These are phyloP conservation scores for Merodon equestris DNA, from an alignment of 2,888 invertebrate genomes.

Conservation along the genomic window DNA sequence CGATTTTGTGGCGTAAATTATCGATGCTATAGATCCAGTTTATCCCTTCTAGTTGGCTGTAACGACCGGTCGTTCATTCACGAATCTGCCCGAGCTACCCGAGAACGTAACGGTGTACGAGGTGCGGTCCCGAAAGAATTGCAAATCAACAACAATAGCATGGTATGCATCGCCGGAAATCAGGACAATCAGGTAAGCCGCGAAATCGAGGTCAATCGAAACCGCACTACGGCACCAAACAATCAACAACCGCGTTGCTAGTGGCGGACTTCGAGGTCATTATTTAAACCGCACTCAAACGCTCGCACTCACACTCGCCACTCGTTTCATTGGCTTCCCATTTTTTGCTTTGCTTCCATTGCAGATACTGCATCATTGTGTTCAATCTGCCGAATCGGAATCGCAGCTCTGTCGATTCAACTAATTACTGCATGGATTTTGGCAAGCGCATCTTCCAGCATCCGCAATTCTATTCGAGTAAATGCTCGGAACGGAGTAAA, in stretches of 20 bases:
- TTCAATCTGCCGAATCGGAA: conserved; percentile 77
- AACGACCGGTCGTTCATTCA: conserved; percentile 79
- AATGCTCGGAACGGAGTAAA: conserved; percentile 74
- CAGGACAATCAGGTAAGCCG: conserved; percentile 75
- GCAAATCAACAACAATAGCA: conserved; percentile 81
- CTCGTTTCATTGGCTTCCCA: conserved; percentile 5
- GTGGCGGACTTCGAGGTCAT: conserved; percentile 10
- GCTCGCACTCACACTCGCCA: neutral
- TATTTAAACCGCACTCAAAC: too few species aligned
- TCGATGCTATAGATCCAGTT: conserved; percentile 14
- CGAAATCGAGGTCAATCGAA: conserved; percentile 45
- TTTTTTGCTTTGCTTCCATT: conserved; percentile 1
- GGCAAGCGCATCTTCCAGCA: conserved; percentile 74
- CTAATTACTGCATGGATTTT: conserved; percentile 78
- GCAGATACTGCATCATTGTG: conserved; percentile 77
- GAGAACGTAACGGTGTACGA: conserved; percentile 80
- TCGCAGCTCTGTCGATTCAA: conserved; percentile 76
- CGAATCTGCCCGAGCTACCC: conserved; percentile 81
- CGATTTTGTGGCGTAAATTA: conserved; percentile 15
- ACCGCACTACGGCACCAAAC: neutral
- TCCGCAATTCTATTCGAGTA: conserved; percentile 76
- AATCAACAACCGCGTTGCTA: conserved; percentile 5
- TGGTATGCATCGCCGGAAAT: conserved; percentile 81
- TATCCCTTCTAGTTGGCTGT: conserved; percentile 78
- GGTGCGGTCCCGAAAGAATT: conserved; percentile 79